Base-by-base conservation (phyloP, 2,888 invertebrate species). In the Drosophila kuntzei region DNA sequence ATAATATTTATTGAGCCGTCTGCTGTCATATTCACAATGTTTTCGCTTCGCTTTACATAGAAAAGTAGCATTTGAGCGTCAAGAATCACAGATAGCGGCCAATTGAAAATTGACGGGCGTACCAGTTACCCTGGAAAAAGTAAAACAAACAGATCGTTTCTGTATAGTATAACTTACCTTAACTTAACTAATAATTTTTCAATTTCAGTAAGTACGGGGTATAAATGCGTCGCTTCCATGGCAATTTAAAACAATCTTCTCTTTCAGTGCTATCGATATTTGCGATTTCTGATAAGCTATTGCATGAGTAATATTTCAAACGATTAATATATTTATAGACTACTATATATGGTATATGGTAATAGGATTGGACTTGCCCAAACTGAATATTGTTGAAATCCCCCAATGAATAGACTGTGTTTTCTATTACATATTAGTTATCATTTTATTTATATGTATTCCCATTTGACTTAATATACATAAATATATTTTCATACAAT, bases 371-470 rank as follows among this genome's bases (percentile, higher is more conserved):
- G 16, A 59, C 39, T 43, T 41, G 16, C 32, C 32, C 51, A n/a
- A n/a, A 7, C 22, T n/a, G 11, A 34, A 43, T n/a, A n/a, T 29
- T 41, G 29, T 29, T 53, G 29, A 18, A 39, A 20, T 2, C 27
- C 51, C 41, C 51, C 16, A 20, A 34, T 12, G 32, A 43, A 14
- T 44, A 36, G 12, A 0, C n/a, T 1, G 1, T 1, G 5, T 22
- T 37, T 51, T 62, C 54, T 73, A 59, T 66, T 79, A 80, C 79
- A 81, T 81, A 78, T 84, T 55, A 84, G 69, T 86, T 86, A 80
- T 86, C 73, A 71, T 74, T 87, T 85, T 89, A 89, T 86, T 86
- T 89, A 86, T 85, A 68, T 71, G 67, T 73, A 87, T 84, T 85
- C 85, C 87, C 87, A 73, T 88, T 84, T 80, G 68, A 76, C 85